These are phyloP conservation scores for Coreius guichenoti DNA, from an alignment of 2,797 vertebrate species.

Conservation along the genomic window DNA sequence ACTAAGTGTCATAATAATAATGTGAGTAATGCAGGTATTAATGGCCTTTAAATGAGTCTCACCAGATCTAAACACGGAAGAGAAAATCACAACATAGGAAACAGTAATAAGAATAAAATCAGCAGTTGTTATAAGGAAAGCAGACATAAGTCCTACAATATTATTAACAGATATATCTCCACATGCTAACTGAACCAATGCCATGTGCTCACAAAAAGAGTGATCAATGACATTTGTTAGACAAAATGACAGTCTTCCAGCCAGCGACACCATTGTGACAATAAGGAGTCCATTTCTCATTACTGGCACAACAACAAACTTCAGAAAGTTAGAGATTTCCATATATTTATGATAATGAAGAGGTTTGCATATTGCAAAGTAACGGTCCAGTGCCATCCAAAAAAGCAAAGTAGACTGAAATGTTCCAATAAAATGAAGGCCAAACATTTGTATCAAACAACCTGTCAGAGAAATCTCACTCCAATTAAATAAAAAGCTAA, in stretches of 20 bases:
- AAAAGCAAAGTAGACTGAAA: conserved; percentile 71
- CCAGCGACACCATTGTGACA: conserved; percentile 14
- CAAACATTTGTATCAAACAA: conserved; percentile 73
- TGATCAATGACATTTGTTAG: conserved; percentile 2
- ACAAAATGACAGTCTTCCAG: conserved; percentile 65
- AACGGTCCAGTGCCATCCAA: conserved; percentile 71
- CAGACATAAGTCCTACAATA: background rate
- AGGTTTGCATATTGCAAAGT: conserved; percentile 38
- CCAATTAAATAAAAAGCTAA: conserved; percentile 64
- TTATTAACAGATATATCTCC: conserved; percentile 6
- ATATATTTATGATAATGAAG: conserved; percentile 3
- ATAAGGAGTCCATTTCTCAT: conserved; percentile 56
- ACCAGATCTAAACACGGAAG: background rate
- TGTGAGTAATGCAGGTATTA: conserved; percentile 54
- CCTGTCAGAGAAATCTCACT: conserved; percentile 60
- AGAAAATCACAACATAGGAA: background rate
- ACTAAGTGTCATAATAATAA: conserved; percentile 67
- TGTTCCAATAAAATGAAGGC: conserved; percentile 68
- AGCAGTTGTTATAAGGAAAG: background rate
- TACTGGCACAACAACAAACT: conserved; percentile 48
- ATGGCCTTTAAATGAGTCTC: background rate
- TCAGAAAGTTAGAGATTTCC: background rate
- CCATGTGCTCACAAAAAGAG: conserved; percentile 17
- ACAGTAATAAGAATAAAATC: conserved; percentile 19
- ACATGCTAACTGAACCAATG: conserved; percentile 13